Base-by-base conservation (phyloP, 2,888 invertebrate genomes). In the Lasioglossum lativentre region DNA sequence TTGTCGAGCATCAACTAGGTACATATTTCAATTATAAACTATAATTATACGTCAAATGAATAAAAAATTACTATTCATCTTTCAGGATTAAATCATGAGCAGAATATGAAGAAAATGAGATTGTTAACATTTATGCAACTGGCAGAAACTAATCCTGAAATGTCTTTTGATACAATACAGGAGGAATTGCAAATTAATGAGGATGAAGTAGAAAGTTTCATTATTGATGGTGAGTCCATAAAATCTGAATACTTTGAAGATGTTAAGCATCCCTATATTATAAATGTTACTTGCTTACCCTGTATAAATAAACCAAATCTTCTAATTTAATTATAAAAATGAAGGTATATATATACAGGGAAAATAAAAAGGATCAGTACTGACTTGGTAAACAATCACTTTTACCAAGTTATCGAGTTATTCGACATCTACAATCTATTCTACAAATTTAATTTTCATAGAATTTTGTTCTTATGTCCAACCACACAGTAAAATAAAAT, bases 101-200 rank as follows among this genome's bases (percentile, higher is more conserved):
- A 98, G 93, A 99, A 99, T 94, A 96, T 99, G 95, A 98, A 98
- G 94, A 99, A 99, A 95, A 99, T 99, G 99, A 97, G 99, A 87
- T 96, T 99, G 92, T 95, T 99, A 79, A 98, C 99, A 0, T 99
- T 99, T 94, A 99, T 99, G 98, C 99, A 99, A 94, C 96, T 99
- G 96, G 99, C 99, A 5, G 99, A 99, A 95, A 97, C 97, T 79
- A 97, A 97, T 94, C 97, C 98, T 40, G 99, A 99, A 95, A 97
- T 99, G 95, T 96, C 97, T n/a, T 99, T 99, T 94, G 97, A 98
- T 88, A 97, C 97, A 30, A 97, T 99, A 86, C 97, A 98, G 92
- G 96, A 97, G 77, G 99, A 99, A 95, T 96, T 99, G 85, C 98
- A 99, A 94, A 97, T 99, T 85, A 96, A 96, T 78, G 97, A 98